phyloP scores from a whole-genome alignment of 2,113 vertebrate species.

The Clinocottus analis region DNA sequence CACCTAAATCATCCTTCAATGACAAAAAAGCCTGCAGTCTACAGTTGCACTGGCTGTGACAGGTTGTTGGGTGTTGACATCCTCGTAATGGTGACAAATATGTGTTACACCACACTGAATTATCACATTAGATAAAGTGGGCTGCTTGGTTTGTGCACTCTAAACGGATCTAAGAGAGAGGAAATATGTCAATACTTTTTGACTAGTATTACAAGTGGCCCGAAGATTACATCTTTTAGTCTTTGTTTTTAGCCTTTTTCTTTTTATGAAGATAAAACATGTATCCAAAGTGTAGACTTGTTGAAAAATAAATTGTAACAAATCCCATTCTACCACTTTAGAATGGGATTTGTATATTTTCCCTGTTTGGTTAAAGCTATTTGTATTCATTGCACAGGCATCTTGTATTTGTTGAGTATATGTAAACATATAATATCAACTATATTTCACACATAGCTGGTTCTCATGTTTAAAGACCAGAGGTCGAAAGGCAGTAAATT shows the following conservation, averaged over 20 bases:
- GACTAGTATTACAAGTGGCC: conserved; percentile 13
- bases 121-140: conserved; percentile 1
- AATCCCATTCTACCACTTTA: not conserved
- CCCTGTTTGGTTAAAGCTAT: not conserved
- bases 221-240: not conserved
- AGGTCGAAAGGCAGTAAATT: not conserved
- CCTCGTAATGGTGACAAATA: not conserved
- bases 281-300: too few relatives aligned
- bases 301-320: too few relatives aligned
- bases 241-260: not conserved
- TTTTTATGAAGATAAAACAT: conserved; percentile 46
- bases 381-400: not conserved
- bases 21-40: conserved; percentile 39
- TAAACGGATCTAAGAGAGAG: too few relatives aligned
- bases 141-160: not conserved
- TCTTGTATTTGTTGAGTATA: not conserved
- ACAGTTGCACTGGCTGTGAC: not conserved
- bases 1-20: conserved; percentile 16
- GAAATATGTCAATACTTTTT: not conserved
- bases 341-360: too few relatives aligned
- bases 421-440: not conserved
- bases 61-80: not conserved
- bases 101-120: conserved; percentile 1
- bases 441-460: not conserved
- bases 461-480: conserved; percentile 25